Conservation (phyloP, 2,113 vertebrate species). For the Piprites chloris region DNA sequence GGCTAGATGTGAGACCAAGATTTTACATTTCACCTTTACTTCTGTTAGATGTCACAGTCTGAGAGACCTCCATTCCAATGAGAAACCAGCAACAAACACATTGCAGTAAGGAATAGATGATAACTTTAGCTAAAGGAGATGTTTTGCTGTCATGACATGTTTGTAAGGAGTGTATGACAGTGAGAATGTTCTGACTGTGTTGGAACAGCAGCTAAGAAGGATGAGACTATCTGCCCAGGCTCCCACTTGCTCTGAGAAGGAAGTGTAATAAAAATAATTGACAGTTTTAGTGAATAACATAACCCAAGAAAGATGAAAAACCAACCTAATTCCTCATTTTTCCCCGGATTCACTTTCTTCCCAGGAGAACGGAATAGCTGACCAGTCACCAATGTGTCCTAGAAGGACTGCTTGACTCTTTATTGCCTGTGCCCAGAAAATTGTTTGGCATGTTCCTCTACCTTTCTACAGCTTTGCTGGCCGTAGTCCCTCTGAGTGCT, state of each 20-base stretch:
- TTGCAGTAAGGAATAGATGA: background rate
- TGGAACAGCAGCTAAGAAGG: background rate
- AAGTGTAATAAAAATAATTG: background rate
- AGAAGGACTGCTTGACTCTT: background rate
- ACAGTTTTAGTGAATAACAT: background rate
- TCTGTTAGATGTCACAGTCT: background rate
- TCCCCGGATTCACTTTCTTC: background rate
- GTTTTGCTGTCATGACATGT: background rate
- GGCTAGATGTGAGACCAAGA: background rate
- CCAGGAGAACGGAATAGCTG: background rate
- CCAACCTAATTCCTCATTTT: background rate
- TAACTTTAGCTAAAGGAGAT: background rate
- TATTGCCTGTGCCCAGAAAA: accelerated
- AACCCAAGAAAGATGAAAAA: background rate
- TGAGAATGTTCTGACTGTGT: background rate
- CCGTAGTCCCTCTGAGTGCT: background rate
- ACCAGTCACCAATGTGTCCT: background rate
- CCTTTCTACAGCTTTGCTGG: background rate
- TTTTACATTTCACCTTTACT: background rate
- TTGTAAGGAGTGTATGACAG: background rate
- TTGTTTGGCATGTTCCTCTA: background rate
- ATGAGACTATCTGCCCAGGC: background rate
- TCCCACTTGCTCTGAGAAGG: background rate
- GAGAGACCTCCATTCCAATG: background rate
- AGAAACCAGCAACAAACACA: background rate